Conservation (phyloP, 2,113 vertebrate genomes). For the Anhinga rufa region DNA sequence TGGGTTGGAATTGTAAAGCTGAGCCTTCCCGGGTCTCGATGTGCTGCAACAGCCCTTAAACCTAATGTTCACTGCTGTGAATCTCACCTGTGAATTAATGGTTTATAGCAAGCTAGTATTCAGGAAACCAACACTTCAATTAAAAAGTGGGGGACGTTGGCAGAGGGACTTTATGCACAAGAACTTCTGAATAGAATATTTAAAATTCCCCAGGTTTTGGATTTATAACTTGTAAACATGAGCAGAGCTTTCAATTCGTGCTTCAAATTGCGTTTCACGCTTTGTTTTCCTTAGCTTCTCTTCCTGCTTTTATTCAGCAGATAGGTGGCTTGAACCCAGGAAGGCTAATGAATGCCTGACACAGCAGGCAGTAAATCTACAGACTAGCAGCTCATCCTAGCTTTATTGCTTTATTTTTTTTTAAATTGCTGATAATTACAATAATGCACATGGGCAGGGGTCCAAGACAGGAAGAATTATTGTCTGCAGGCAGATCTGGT, state of each 20-base stretch:
- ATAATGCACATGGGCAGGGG: conserved; percentile 68
- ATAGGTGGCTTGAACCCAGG: conserved; percentile 47
- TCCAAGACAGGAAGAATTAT: conserved; percentile 76
- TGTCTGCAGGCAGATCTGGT: conserved; percentile 74
- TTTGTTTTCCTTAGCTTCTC: conserved; percentile 12
- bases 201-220: background rate
- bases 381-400: conserved; percentile 46
- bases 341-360: conserved; percentile 60
- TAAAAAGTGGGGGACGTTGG: background rate
- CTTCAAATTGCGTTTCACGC: background rate
- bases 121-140: background rate
- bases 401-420: conserved; percentile 70
- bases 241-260: background rate
- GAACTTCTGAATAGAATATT: background rate
- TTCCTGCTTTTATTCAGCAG: conserved; percentile 56
- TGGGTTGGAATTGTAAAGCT: background rate
- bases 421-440: conserved; percentile 74
- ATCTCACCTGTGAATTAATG: background rate
- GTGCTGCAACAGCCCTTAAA: background rate
- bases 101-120: background rate
- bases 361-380: conserved; percentile 59
- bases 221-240: background rate
- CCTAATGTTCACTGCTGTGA: rapidly evolving
- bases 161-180: background rate
- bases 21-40: rapidly evolving